Conservation (phyloP, 92 coral and sea anemone genomes). For the Paragorgia papillata region DNA sequence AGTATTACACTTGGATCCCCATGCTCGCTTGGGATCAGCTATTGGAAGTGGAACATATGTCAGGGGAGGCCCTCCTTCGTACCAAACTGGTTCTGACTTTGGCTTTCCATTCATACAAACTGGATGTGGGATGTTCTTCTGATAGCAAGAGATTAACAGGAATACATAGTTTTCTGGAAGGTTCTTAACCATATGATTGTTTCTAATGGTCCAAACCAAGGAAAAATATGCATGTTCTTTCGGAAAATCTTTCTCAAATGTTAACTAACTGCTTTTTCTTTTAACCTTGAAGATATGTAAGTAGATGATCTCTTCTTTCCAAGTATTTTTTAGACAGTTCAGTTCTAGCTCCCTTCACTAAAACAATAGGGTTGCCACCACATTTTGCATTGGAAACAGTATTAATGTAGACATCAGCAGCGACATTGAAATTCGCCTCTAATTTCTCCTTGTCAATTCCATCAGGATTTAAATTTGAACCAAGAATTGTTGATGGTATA, state of each 20-base stretch:
- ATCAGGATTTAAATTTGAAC: too few relatives aligned
- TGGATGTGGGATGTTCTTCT: conserved; percentile 30
- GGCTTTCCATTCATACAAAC: conserved; percentile 33
- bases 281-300: conserved; percentile 18
- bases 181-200: conserved; percentile 31
- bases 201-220: conserved; percentile 55
- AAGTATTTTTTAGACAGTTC: too few relatives aligned
- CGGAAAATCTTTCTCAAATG: conserved; percentile 30
- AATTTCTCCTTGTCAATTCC: conserved; percentile 29
- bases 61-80: conserved; percentile 18
- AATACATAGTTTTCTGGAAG: conserved; percentile 63
- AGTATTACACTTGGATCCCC: conserved; percentile 24
- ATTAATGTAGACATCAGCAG: conserved; percentile 28
- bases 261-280: conserved; percentile 19
- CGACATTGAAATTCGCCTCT: conserved; percentile 28
- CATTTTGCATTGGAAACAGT: conserved; percentile 20
- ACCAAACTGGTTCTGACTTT: background rate
- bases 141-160: conserved; percentile 41
- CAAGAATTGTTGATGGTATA: too few relatives aligned
- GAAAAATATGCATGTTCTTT: conserved; percentile 40
- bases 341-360: conserved; percentile 13
- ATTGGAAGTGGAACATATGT: conserved; percentile 25
- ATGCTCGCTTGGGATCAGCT: conserved; percentile 30
- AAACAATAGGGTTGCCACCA: conserved; percentile 18
- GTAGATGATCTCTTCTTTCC: conserved; percentile 23